Percentiles rank a stretch among this genome's conserved stretches.
Evolutionary conservation across 1,140 invertebrate genomes (phyloP).

Genomic region (Formica exsecta): DNA sequence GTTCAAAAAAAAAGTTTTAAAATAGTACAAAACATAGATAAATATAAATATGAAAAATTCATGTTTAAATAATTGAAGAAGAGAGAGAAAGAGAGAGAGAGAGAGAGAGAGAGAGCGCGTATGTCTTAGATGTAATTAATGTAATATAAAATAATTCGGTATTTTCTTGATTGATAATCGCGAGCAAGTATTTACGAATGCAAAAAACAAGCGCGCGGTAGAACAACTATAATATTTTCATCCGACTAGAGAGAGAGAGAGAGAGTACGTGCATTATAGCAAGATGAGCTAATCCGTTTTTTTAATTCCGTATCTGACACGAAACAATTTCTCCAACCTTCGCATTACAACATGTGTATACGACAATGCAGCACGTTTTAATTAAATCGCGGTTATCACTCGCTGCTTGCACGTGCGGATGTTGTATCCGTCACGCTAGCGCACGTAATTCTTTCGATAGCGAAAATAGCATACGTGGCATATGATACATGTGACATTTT

Average conservation of each 20-base stretch:
- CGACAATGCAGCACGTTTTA: slow-evolving; percentile 63
- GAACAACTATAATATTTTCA: background rate
- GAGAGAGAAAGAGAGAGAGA: no score
- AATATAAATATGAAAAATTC: background rate
- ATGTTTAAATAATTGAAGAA: no score
- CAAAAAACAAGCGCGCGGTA: background rate
- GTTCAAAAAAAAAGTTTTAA: background rate
- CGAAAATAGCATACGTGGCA: slow-evolving; percentile 26
- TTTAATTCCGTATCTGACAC: background rate
- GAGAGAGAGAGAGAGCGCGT: no score
- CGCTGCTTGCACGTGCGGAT: slow-evolving; percentile 25
- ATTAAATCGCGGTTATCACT: slow-evolving; percentile 72
- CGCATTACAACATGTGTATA: background rate
- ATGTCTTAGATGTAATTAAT: background rate
- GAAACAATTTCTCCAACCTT: slow-evolving; percentile 59
- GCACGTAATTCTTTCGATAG: slow-evolving; percentile 54
- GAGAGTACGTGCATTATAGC: background rate
- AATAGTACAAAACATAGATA: background rate
- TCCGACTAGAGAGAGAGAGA: background rate
- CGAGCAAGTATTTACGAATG: background rate
- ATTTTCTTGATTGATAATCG: background rate
- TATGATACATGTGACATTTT: background rate
- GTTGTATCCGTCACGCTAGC: slow-evolving; percentile 37
- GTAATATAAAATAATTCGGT: background rate
- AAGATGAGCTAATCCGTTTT: slow-evolving; percentile 19